Evolutionary conservation across 2,113 vertebrate species (phyloP), one percentile per base, ranked within the genome.

Genomic region (Lasiurus cinereus): DNA sequence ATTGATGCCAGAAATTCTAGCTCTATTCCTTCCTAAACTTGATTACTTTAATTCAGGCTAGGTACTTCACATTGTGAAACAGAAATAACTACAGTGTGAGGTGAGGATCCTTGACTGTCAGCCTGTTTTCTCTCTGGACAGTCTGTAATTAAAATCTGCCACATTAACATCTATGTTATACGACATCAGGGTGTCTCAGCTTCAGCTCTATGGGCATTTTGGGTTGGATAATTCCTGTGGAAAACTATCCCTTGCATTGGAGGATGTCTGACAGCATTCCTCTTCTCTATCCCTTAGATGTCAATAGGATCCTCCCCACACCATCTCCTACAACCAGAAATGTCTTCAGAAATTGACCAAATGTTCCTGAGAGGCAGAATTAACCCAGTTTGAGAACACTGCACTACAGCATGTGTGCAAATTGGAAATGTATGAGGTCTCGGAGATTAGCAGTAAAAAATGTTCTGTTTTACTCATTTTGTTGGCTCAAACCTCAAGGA

Each of bases 401-500:
- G 24, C 33, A 14, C 8, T 79, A 29, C 1, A 72, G 56, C 22
- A 66, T 70, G 21, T 43, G 22, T 83, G 21, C 31, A 74, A 86
- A 19, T 31, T 21, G 46, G 46, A 91, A 79, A 86, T 73, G 52
- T 19, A 52, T 27, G 36, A n/a, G 73, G 36, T 76, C 76, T 48
- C 39, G 31, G 72, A 86, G 67, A 43, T 56, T 29, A 74, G 74
- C 8, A 84, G 31, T 31, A 74, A 76, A 93, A 84, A 91, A 91
- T 59, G n/a, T 78, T 79, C 70, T 72, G 2, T 88, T 91, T 94
- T 62, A 83, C 29, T 66, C 18, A 29, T 92, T 88, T 91, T 80
- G 50, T 11, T 62, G 78, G 43, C 76, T 90, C 67, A 94, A 94
- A 33, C 33, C 59, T 82, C 76, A 64, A 46, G 43, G 56, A 88